These are phyloP conservation scores for Drosophila ironensis DNA, from an alignment of 1,140 invertebrate species.

Conservation along the genomic window DNA sequence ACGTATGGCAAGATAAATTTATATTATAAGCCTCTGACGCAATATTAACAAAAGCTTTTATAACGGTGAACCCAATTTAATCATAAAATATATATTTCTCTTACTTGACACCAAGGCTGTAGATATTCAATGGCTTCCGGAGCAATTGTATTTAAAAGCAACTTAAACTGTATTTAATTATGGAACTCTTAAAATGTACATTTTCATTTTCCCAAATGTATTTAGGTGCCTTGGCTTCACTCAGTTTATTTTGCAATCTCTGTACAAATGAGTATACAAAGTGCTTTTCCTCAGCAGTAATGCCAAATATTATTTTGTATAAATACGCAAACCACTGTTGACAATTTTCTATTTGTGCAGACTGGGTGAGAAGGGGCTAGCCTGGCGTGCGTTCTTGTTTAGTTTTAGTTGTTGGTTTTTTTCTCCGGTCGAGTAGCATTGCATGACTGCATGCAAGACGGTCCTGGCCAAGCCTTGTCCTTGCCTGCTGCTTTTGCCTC, in stretches of 20 bases:
- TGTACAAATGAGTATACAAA: neutral
- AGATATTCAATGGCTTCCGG: too few species aligned
- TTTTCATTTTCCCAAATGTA: too few species aligned
- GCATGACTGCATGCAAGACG: slow-evolving; percentile 71
- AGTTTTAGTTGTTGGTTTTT: slow-evolving; percentile 44
- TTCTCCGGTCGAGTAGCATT: slow-evolving; percentile 59
- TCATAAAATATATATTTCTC: too few species aligned
- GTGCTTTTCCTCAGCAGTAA: neutral
- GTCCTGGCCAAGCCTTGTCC: slow-evolving; percentile 52
- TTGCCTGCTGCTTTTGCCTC: slow-evolving; percentile 52
- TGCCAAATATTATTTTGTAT: slow-evolving; percentile 24
- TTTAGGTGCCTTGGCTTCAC: too few species aligned
- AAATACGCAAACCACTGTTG: slow-evolving; percentile 39
- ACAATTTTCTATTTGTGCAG: slow-evolving; percentile 34
- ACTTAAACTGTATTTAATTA: too few species aligned
- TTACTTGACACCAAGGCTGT: too few species aligned
- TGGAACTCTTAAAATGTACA: too few species aligned
- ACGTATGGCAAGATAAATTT: too few species aligned
- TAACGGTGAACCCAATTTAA: too few species aligned
- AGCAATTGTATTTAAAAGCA: too few species aligned
- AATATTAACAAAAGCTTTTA: too few species aligned
- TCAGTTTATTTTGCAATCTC: slow-evolving; percentile 2
- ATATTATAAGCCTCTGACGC: too few species aligned
- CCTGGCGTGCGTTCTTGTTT: slow-evolving; percentile 56
- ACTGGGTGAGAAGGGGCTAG: slow-evolving; percentile 6